Evolutionary conservation across 2,797 vertebrate species (phyloP).

Genomic region (Thaleichthys pacificus): DNA sequence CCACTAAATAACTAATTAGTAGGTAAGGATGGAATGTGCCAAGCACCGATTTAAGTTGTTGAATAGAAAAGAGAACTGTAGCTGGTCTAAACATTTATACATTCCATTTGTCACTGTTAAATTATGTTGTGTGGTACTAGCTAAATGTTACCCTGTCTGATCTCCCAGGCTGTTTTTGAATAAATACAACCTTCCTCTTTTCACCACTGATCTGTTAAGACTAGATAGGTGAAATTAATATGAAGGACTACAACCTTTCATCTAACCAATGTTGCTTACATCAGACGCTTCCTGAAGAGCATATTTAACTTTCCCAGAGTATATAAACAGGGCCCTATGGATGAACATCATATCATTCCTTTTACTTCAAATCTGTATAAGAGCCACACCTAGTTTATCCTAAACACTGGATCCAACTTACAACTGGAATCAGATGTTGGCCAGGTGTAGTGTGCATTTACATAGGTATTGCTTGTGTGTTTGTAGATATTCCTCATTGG

Average conservation of each 20-base stretch:
- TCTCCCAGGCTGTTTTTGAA: neutral
- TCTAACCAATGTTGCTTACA: neutral
- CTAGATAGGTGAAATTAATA: neutral
- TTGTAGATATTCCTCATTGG: constrained; percentile 25
- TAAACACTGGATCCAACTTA: constrained; percentile 7
- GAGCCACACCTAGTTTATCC: constrained; percentile 16
- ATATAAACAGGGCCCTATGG: neutral
- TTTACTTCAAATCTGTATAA: constrained; percentile 9
- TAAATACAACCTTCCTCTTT: neutral
- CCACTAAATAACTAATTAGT: too few relatives aligned
- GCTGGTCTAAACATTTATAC: too few relatives aligned
- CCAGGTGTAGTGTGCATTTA: constrained; percentile 30
- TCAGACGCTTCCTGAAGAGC: neutral
- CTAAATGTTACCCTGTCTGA: neutral
- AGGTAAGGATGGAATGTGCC: too few relatives aligned
- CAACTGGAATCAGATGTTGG: constrained; percentile 18
- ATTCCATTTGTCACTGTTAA: too few relatives aligned
- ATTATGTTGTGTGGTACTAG: neutral
- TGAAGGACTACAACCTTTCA: neutral
- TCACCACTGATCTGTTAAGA: neutral
- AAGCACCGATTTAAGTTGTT: too few relatives aligned
- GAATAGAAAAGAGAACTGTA: too few relatives aligned
- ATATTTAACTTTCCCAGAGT: neutral
- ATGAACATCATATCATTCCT: neutral
- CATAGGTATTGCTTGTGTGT: constrained; percentile 49